Base-by-base conservation (phyloP, 2,113 vertebrate genomes). In the Phyllopteryx taeniolatus region DNA sequence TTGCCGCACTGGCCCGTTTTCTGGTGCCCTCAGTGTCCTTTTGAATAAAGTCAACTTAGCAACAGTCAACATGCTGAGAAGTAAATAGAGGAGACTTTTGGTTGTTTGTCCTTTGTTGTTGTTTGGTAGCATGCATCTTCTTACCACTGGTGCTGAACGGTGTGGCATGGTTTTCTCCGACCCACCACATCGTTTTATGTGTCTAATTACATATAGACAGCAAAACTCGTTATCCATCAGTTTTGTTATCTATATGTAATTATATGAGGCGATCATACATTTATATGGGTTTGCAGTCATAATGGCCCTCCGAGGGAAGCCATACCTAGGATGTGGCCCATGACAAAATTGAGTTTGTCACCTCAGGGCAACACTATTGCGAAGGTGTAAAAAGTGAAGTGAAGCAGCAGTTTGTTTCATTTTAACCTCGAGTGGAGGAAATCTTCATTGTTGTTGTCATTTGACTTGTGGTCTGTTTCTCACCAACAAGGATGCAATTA, bases 401-500 rank as follows among this genome's bases (percentile, higher is more conserved):
- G 2, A 17, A 17, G 59, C 59, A 61, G 31, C 59, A 19, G 3
- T 35, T 61, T 8, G 14, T 57, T 12, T 20, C 9, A 13, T 59
- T 59, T 59, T 12, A 27, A 22, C 15, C 3, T 31, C 6, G 14
- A 61, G 31, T 61, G 59, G 59, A 61, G 15, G 31, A 61, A 35
- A 6, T 35, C 59, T 33, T 61, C 31, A 17, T 4, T 59, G 22
- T 42, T 63, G 35, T 19, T 43, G 61, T n/a, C 35, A 63, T 63
- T 42, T 42, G 5, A 13, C 42, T 61, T 65, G 63, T 46, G 42
- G 42, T 22, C 10, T 65, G n/a, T 44, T 65, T 14, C n/a, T 13
- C 62, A 20, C 42, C 42, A 22, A 43, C 61, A 65, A 65, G n/a
- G 63, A 65, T 65, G 42, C 63, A 65, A 65, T 65, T 65, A 44